Base-by-base conservation (phyloP, 2,113 vertebrate species). In the Apodemus speciosus region DNA sequence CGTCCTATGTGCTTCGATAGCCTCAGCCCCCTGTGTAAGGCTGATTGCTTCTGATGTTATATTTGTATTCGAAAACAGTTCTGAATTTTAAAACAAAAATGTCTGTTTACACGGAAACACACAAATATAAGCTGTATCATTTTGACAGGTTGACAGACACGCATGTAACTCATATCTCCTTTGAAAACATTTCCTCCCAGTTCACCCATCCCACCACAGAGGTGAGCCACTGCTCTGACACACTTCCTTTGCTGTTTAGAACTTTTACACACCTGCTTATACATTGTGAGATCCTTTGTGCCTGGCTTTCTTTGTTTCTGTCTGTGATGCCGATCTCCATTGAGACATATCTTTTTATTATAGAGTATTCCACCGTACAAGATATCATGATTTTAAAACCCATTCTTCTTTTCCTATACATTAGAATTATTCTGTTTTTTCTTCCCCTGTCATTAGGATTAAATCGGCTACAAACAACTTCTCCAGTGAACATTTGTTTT, bases 401-500 rank as follows among this genome's bases (percentile, higher is more conserved):
- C 27, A 43, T 85, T 90, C 23, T 90, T 53, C 40, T 51, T 76
- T 6, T 4, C 21, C 30, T 49, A 18, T 49, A 92, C 25, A 32
- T 76, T 81, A 88, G 40, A 1, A 15, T 43, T 94, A 8, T 43
- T 66, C 30, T 30, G 10, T 27, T 60, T 79, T 1, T 46, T 4
- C 9, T 46, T 4, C 9, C 79, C 64, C 64, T 23, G 21, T 79
- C 90, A 32, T 77, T 90, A 69, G 53, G 30, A 85, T 85, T 72
- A 68, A 81, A 53, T 71, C 90, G 76, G 14, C 35, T 77, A 43
- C 4, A 49, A 89, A 25, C 40, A 69, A 46, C 20, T 80, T 79
- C 77, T 49, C 85, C 60, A 93, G 25, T 23, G 72, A 18, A 69
- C 3, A 83, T 85, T 85, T 96, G 71, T 23, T 93, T 95, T 88